Evolutionary conservation across 2,888 invertebrate genomes (phyloP), one percentile per base, ranked within the genome.

Genomic region (Spodoptera littoralis): DNA sequence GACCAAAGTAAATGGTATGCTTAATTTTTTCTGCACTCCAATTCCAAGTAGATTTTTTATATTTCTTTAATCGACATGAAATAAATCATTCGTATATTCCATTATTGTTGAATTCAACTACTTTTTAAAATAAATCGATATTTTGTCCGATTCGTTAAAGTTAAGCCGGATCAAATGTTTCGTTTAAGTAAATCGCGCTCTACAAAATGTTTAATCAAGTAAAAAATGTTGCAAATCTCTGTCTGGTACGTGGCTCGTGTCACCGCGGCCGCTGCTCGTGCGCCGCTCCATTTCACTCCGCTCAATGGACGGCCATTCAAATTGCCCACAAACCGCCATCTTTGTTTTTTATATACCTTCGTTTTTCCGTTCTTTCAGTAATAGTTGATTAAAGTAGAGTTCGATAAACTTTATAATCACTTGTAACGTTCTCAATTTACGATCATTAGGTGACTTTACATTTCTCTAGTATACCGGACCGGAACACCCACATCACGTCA

Each of bases 271-370:
- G 79, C 79, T 76, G 81, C 79, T 78, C 84, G 80, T 83, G 83
- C 81, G 79, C 79, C 89, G 90, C 90, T 90, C 88, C 86, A 91
- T 83, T 91, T 90, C 87, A 82, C 88, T 82, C 79, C 77, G 73
- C 81, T 91, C 87, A 90, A 90, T 92, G 88, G 82, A 83, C 78
- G 76, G 83, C 82, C 85, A 89, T 89, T 88, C 86, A 90, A 91
- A 92, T 91, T 85, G 84, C 82, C 83, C 83, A 70, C 84, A 82
- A 81, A 83, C 81, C 80, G 81, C 86, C 84, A 88, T 88, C 85
- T 88, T 75, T 84, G 79, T 86, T 91, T 90, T 90, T 90, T 87
- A 77, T 74, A 60, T 74, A 81, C 77, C 77, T 65, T 82, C 77
- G 82, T 84, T 86, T 87, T 87, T 87, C 85, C 81, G 80, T 84